phyloP scores from a whole-genome alignment of 2,113 vertebrate species.

The Camarhynchus parvulus region DNA sequence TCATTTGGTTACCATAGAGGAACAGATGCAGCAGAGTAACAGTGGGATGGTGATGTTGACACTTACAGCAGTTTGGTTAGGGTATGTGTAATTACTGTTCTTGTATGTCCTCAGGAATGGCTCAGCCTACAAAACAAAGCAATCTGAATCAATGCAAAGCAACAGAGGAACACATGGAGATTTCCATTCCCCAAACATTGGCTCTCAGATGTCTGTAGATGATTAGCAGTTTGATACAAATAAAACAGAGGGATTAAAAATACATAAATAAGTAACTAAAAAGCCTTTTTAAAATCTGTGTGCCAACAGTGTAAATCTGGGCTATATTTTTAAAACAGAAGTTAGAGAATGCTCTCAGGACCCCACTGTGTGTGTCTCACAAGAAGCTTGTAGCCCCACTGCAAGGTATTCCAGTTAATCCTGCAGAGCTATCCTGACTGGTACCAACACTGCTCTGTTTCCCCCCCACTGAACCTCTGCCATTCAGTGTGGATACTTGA shows the following conservation, averaged over 20 bases:
- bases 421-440: background rate
- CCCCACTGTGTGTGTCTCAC: background rate
- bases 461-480: background rate
- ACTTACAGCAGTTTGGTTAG: conserved; percentile 18
- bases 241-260: background rate
- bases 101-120: conserved; percentile 74
- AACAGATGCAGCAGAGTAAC: background rate
- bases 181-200: background rate
- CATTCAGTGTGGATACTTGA: background rate
- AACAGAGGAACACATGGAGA: background rate
- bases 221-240: background rate
- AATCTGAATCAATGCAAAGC: conserved; percentile 9
- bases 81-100: conserved; percentile 72
- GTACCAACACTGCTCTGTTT: background rate
- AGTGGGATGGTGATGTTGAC: background rate
- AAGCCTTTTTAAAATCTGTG: background rate
- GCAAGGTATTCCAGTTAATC: background rate
- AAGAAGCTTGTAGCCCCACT: background rate
- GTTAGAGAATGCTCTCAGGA: background rate
- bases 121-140: conserved; percentile 50
- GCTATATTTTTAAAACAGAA: background rate
- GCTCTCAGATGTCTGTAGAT: background rate
- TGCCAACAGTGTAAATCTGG: background rate
- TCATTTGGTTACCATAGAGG: background rate
- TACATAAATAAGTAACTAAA: too few species aligned